Base-by-base conservation (phyloP, 2,888 invertebrate species). In the Branchellion lobata region DNA sequence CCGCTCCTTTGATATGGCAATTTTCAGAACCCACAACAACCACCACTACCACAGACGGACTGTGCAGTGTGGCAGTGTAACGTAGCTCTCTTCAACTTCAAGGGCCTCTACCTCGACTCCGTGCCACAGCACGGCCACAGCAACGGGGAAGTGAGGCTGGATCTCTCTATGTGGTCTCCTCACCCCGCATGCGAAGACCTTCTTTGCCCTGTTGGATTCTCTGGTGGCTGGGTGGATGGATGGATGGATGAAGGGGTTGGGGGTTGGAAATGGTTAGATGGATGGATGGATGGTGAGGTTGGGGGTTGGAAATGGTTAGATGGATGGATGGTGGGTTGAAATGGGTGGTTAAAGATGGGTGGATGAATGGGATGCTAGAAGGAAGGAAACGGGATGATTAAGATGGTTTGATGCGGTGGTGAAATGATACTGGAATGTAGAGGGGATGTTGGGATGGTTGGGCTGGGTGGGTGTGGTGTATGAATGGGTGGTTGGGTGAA, bases 61-160 rank as follows among this genome's bases (percentile, higher is more conserved):
- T 88, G 87, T 83, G 88, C 89, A 76, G 83, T 90, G 57, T 90
- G 90, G 1, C 91, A 90, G 90, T 89, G 88, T 51, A 91, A 90
- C 84, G 84, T 90, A 36, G 89, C 89, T 82, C 83, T 91, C 82
- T 90, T 90, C 85, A 90, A 91, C 84, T 90, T 89, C 86, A 87
- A 87, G 82, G 86, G 87, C 75, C 86, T 87, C 29, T 85, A 90
- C n/a, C 84, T 89, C 75, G 61, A 57, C 61, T 57, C 61, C 21
- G 5, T 5, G 3, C n/a, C 21, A 57, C 61, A 8, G 11, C 14
- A 14, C 40, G 61, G 61, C 21, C 8, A 8, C 11, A 5, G 61
- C 5, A 57, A 24, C 24, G 5, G 14, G 3, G 61, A 57, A n/a
- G 61, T 57, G 61, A 5, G 88, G 83, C 84, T 87, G 36, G 87